phyloP scores from a whole-genome alignment of 64 coral and sea anemone genomes.

The Cladopsammia gracilis region DNA sequence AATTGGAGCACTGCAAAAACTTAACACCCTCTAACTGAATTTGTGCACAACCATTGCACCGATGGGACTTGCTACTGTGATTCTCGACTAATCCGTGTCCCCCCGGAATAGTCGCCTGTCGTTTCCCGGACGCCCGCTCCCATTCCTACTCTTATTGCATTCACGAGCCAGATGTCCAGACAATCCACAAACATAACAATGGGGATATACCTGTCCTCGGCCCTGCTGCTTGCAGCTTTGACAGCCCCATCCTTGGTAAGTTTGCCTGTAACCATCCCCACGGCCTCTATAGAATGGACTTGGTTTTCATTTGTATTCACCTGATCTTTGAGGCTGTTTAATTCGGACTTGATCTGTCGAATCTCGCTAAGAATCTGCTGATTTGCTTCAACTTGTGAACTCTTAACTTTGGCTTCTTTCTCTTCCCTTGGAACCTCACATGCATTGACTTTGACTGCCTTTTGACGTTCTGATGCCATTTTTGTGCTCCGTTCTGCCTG shows the following conservation, averaged over 20 bases:
- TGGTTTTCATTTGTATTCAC: constrained; percentile 7
- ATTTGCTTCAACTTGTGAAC: neutral
- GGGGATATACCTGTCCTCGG: constrained; percentile 27
- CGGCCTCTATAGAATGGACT: neutral
- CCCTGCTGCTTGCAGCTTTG: constrained; percentile 51
- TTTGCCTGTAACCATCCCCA: neutral
- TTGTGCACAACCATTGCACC: constrained; percentile 55
- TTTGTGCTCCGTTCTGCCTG: neutral
- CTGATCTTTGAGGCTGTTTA: constrained; percentile 25
- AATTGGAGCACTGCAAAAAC: constrained; percentile 62
- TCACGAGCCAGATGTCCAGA: constrained; percentile 48
- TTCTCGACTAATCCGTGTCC: constrained; percentile 75
- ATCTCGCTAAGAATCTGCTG: constrained; percentile 47
- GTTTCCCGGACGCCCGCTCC: constrained; percentile 61
- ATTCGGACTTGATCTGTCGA: constrained; percentile 35
- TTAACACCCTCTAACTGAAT: constrained; percentile 20
- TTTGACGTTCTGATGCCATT: constrained; percentile 9
- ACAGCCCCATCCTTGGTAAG: constrained; percentile 9
- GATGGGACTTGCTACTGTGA: constrained; percentile 41
- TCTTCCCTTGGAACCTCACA: no score
- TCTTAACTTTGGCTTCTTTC: neutral
- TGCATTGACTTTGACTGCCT: neutral
- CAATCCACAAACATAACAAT: constrained; percentile 55
- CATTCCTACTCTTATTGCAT: constrained; percentile 8
- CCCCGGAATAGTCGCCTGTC: constrained; percentile 58